Conservation (phyloP, 2,888 invertebrate species). For the Meteorus cinctellus region DNA sequence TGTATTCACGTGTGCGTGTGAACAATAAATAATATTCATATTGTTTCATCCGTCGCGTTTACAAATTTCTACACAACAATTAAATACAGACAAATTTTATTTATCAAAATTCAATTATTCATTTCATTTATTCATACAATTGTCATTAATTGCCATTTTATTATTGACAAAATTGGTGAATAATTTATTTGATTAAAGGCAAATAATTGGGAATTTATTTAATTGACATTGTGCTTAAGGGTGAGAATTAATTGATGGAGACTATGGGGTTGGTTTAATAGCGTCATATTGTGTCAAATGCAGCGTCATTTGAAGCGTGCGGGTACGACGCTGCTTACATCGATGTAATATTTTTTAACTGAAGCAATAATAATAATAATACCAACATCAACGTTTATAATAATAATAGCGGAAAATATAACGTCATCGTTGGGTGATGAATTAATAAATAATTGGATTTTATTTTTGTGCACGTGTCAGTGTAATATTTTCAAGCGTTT, state of each 20-base stretch:
- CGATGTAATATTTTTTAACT: conserved; percentile 36
- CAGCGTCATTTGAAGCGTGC: conserved; percentile 46
- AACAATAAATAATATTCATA: neutral
- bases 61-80: no score
- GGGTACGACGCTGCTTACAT: conserved; percentile 48
- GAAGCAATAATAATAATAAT: no score
- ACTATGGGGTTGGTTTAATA: neutral
- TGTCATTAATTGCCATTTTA: neutral
- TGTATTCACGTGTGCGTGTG: neutral
- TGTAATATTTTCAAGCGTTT: neutral
- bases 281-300: conserved; percentile 46
- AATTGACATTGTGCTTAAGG: no score
- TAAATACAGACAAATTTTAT: no score
- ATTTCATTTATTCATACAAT: neutral
- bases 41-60: neutral
- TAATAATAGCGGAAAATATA: conserved; percentile 7
- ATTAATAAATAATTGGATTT: neutral
- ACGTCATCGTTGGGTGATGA: neutral
- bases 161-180: no score
- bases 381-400: no score
- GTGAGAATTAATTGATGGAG: neutral
- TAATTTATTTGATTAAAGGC: no score
- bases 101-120: neutral
- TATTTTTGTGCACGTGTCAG: neutral
- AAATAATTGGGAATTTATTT: no score